Base-by-base conservation (phyloP, 2,888 invertebrate species). In the Hydraecia micacea region DNA sequence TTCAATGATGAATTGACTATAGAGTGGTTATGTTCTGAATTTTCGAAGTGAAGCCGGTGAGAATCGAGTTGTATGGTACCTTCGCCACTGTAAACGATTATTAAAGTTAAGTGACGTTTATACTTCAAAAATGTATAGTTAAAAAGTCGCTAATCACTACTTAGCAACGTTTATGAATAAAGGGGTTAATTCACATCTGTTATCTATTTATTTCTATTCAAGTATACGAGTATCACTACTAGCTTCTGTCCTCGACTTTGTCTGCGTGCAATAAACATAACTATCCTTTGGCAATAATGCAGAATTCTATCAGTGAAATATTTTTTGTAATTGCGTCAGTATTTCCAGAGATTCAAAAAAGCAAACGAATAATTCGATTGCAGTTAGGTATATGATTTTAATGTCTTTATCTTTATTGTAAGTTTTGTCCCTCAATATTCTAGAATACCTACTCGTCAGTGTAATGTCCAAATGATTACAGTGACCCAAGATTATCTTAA, bases 401-500 rank as follows among this genome's bases (percentile, higher is more conserved):
- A 36, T 25, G 46, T 49, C 15, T 46, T 60, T 62, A 75, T 28
- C 21, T 6, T 25, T 7, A 28, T 5, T 1, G 7, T 4, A 28
- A 13, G 1, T 6, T n/a, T 21, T 49, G 4, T n/a, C 25, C 0
- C 18, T n/a, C 21, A 36, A 7, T 63, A 49, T 65, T 58, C 15
- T 73, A 36, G 9, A 52, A 28, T 39, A 58, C 0, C 7, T 13
- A 28, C 25, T 28, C n/a, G 58, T 36, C 25, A 81, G 25, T 60
- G n/a, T n/a, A 67, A n/a, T n/a, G n/a, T 62, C 3, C 18, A 46
- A 52, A 75, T n/a, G 60, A 82, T 67, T 67, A 67, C 15, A 60
- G 52, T 46, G 79, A 83, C 36, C 60, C 11, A 62, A 62, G 42
- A 49, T 80, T 80, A 80, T 83, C 36, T 49, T n/a, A 72, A 75